Evolutionary conservation across 2,797 vertebrate species (phyloP).

Genomic region (Scomberomorus guttatus): DNA sequence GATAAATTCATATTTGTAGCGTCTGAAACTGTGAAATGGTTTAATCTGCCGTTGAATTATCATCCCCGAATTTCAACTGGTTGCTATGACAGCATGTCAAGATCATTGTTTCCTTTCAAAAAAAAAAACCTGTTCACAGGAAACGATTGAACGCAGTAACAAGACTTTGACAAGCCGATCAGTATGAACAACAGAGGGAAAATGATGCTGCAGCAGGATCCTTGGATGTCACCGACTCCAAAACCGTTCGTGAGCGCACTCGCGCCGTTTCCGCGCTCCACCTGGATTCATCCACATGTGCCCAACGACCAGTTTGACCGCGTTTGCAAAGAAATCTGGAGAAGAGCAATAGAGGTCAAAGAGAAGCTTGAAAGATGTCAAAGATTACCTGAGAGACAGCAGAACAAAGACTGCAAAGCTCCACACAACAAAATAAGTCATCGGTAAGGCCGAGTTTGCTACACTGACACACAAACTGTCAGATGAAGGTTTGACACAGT

Average conservation of each 20-base stretch:
- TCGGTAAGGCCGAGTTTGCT: constrained; percentile 22
- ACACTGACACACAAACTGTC: background rate
- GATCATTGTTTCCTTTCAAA: constrained; percentile 16
- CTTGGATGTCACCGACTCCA: background rate
- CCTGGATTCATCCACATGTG: constrained; percentile 86
- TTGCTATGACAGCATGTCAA: constrained; percentile 59
- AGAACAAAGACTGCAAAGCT: background rate
- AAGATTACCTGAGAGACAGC: background rate
- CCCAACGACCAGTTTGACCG: constrained; percentile 84
- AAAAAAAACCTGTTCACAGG: background rate
- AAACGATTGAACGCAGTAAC: background rate
- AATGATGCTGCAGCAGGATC: constrained; percentile 1
- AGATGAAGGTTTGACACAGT: no score
- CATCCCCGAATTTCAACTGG: constrained; percentile 25
- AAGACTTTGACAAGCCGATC: no score
- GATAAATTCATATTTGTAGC: background rate
- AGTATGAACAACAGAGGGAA: background rate
- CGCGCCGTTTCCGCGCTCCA: constrained; percentile 85
- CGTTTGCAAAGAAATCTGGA: constrained; percentile 86
- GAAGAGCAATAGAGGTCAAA: constrained; percentile 67
- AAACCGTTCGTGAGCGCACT: constrained; percentile 61
- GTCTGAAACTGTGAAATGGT: background rate
- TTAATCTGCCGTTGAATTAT: background rate
- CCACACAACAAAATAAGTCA: background rate
- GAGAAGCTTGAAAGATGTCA: background rate